Base-by-base conservation (phyloP, 2,797 vertebrate species). In the Gastrophryne carolinensis region DNA sequence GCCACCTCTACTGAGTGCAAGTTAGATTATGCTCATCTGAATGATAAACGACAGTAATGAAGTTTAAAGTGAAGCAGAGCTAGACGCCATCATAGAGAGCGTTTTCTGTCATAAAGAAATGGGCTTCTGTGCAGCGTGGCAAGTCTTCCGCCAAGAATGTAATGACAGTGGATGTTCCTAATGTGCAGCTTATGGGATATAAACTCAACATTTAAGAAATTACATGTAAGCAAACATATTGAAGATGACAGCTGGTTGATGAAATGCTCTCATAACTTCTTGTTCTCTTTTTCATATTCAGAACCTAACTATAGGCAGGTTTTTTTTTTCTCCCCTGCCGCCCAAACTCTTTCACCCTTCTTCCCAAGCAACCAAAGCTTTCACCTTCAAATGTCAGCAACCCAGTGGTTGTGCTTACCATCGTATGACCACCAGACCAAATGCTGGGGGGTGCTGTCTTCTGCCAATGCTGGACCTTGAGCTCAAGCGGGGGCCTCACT, bases 81-180 rank as follows among this genome's bases (percentile, higher is more conserved):
- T 44, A 58, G 60, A 65, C 41, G 13, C 35, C 5, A 21, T 58
- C 9, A 44, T 23, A 27, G 19, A 44, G 50, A 65, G 71, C 50
- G 72, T 78, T 64, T 44, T 72, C 61, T 65, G 72, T 78, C 75
- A 65, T 58, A 52, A 57, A 58, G 75, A 61, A 52, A 65, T 78
- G 27, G 19, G 49, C 53, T 67, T 34, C 49, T 2, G 3, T 57
- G 57, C 60, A 67, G 23, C 52, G 37, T 52, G 32, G 32, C 6
- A 24, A 30, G 17, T 52, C 24, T 49, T 27, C 50, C 30, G 23
- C 32, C 34, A 65, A 39, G 39, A 58, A 24, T 3, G 50, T 72
- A 78, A 76, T 70, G 60, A 64, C 41, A 49, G 21, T 63, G 44
- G 61, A 6, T 32, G 29, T 27, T 71, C 50, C 5, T 21, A 37